These are phyloP conservation scores for Sussaba pulchella DNA, from an alignment of 2,888 invertebrate genomes.

Conservation along the genomic window DNA sequence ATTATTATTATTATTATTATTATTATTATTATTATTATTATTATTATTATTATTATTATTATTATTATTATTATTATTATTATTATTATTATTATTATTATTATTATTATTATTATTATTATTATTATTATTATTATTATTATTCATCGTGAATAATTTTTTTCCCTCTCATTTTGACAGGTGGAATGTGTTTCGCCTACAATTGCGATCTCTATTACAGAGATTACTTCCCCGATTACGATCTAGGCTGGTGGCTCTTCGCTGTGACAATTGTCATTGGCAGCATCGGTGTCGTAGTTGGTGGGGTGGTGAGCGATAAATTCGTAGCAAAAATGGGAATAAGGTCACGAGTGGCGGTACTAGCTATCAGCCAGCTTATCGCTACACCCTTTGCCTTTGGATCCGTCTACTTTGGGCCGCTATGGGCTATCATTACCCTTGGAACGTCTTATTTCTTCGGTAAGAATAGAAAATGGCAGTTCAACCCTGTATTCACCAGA, in stretches of 20 bases:
- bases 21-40: no score
- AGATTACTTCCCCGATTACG: constrained; percentile 94
- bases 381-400: constrained; percentile 95
- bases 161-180: constrained; percentile 82
- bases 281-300: constrained; percentile 90
- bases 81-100: no score
- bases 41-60: no score
- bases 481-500: no score
- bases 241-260: constrained; percentile 96
- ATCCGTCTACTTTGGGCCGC: constrained; percentile 92
- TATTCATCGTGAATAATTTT: constrained; percentile 60
- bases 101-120: neutral
- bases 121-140: neutral
- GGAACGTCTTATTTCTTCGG: constrained; percentile 96
- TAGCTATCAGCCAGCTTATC: constrained; percentile 93
- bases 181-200: constrained; percentile 96
- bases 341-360: constrained; percentile 91
- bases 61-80: no score
- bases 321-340: constrained; percentile 95
- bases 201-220: constrained; percentile 96
- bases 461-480: constrained; percentile 83
- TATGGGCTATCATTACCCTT: constrained; percentile 94
- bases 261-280: constrained; percentile 95
- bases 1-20: no score
- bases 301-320: constrained; percentile 93